These are phyloP conservation scores for Magallana nippona DNA, from an alignment of 2,888 invertebrate genomes.

Conservation along the genomic window DNA sequence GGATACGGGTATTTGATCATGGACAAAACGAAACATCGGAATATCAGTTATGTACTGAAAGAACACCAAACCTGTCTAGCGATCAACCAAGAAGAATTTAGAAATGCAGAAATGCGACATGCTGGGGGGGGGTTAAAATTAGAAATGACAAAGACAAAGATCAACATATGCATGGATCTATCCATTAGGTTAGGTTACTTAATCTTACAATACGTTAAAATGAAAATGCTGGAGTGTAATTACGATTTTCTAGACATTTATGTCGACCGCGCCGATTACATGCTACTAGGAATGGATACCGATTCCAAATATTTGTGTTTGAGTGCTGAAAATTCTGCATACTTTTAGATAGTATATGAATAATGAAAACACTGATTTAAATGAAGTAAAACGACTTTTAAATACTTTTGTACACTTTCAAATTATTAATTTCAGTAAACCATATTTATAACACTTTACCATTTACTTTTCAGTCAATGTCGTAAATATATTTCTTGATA, in stretches of 20 bases:
- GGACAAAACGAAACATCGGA: constrained; percentile 48
- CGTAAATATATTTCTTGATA: no score
- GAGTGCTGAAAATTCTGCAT: no score
- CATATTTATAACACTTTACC: no score
- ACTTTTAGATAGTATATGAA: no score
- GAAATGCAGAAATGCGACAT: constrained; percentile 49
- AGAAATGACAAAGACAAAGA: constrained; percentile 44
- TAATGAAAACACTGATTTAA: no score
- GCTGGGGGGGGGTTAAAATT: constrained; percentile 49
- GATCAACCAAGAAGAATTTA: constrained; percentile 47
- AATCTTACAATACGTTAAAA: constrained; percentile 55
- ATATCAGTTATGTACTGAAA: constrained; percentile 45
- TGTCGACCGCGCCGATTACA: constrained; percentile 10
- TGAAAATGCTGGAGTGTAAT: constrained; percentile 50
- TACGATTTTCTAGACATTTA: constrained; percentile 41
- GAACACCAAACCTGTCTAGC: constrained; percentile 14
- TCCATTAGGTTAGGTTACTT: constrained; percentile 54
- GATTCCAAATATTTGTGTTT: neutral
- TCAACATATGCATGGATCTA: constrained; percentile 43
- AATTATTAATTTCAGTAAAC: no score
- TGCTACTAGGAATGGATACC: neutral
- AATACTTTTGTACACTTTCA: no score
- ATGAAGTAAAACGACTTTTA: no score
- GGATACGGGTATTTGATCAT: constrained; percentile 52
- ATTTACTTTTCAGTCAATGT: no score